phyloP scores from a whole-genome alignment of 2,888 invertebrate genomes.

The Caprella mutica region DNA sequence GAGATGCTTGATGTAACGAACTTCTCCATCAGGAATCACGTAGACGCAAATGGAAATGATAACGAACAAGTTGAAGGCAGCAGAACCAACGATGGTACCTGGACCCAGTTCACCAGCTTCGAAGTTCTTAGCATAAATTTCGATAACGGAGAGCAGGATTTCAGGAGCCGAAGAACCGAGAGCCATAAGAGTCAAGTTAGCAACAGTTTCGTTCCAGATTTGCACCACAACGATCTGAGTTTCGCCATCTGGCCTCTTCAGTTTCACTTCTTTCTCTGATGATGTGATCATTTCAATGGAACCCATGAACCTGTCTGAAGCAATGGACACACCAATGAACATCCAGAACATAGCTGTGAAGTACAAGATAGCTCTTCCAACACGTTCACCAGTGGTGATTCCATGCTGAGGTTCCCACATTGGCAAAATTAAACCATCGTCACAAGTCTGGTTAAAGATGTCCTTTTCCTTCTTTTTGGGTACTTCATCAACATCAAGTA shows the following conservation, averaged over 20 bases:
- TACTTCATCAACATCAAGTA: too few relatives aligned
- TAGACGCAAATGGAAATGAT: constrained; percentile 89
- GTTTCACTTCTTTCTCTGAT: constrained; percentile 84
- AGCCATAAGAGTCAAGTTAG: constrained; percentile 97
- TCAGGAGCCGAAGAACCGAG: constrained; percentile 97
- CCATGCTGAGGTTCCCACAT: constrained; percentile 75
- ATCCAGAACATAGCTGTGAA: constrained; percentile 79
- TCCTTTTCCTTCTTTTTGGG: too few relatives aligned
- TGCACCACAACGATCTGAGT: constrained; percentile 79
- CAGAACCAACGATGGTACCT: constrained; percentile 95
- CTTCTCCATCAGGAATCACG: constrained; percentile 82
- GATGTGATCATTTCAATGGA: constrained; percentile 99
- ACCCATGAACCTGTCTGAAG: constrained; percentile 98
- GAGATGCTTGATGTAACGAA: constrained; percentile 86
- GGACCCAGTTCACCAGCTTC: constrained; percentile 94
- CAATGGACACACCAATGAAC: constrained; percentile 97
- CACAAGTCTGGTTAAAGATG: too few relatives aligned
- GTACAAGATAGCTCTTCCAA: constrained; percentile 79
- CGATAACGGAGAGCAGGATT: constrained; percentile 92
- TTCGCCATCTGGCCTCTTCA: constrained; percentile 70
- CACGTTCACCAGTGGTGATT: constrained; percentile 60
- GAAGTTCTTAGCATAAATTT: constrained; percentile 90
- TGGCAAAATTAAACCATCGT: constrained; percentile 73
- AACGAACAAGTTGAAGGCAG: constrained; percentile 95
- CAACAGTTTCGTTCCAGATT: constrained; percentile 99